Percentiles rank a stretch among this genome's conserved stretches.
phyloP scores from a whole-genome alignment of 2,113 vertebrate species.

The Campylorhamphus procurvoides region DNA sequence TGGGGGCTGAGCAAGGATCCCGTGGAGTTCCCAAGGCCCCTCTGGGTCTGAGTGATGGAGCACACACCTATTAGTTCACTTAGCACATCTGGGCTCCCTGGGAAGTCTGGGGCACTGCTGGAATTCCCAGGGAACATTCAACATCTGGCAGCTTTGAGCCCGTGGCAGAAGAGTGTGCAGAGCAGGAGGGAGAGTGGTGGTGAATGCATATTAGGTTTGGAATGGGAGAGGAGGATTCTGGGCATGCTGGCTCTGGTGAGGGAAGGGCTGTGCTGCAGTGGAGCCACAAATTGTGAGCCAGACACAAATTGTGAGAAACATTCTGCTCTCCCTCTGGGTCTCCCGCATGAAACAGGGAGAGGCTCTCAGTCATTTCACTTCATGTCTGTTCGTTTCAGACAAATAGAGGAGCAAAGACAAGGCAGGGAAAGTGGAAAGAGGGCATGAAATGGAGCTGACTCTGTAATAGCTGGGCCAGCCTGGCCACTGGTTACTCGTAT shows the following conservation, averaged over 20 bases:
- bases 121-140: not conserved
- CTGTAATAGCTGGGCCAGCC: not conserved
- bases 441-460: conserved; percentile 58
- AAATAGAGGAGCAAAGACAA: conserved; percentile 71
- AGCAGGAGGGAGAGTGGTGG: not conserved
- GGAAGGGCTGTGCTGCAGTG: not conserved
- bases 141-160: not conserved
- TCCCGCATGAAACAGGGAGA: not conserved
- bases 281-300: not conserved
- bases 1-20: not conserved
- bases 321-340: not conserved
- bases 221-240: not conserved
- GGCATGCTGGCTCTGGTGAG: not conserved
- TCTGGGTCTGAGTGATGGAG: not conserved
- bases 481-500: not conserved
- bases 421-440: conserved; percentile 52
- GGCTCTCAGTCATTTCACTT: conserved; percentile 52
- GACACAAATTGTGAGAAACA: not conserved
- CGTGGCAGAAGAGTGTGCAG: not conserved
- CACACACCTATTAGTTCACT: not conserved
- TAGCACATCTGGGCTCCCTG: not conserved
- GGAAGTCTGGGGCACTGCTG: not conserved
- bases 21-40: not conserved
- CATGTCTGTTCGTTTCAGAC: conserved; percentile 61
- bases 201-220: not conserved